Percentiles rank a stretch among this genome's conserved stretches.
phyloP scores from a whole-genome alignment of 2,113 vertebrate genomes.

The Orthochromis malagaraziensis region DNA sequence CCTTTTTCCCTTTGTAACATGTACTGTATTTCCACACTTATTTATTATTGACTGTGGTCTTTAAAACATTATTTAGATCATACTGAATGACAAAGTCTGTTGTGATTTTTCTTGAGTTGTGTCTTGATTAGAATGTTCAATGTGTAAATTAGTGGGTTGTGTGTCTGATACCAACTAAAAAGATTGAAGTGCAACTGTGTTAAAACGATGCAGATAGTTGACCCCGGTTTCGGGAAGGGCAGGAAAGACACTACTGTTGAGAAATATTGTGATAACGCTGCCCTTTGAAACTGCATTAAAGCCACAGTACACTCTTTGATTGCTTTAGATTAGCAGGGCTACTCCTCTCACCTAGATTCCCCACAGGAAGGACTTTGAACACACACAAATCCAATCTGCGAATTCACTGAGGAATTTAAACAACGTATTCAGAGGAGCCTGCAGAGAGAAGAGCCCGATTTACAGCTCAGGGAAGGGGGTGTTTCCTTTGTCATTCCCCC shows the following conservation, averaged over 20 bases:
- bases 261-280: background rate
- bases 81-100: background rate
- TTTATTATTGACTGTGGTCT: background rate
- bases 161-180: background rate
- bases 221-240: background rate
- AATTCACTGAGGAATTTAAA: background rate
- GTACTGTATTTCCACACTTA: background rate
- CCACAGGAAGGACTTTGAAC: conserved; percentile 9
- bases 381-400: background rate
- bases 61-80: background rate
- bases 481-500: background rate
- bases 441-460: background rate
- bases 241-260: background rate
- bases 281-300: background rate
- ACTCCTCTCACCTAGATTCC: background rate
- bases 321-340: background rate
- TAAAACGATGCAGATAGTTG: background rate
- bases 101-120: background rate
- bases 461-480: background rate
- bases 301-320: background rate
- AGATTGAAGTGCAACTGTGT: background rate
- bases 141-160: background rate
- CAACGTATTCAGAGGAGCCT: background rate
- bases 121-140: background rate
- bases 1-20: accelerated